Evolutionary conservation across 2,797 vertebrate species (phyloP), one percentile per base, ranked within the genome.

Genomic region (Hydrocynus forskahlii): DNA sequence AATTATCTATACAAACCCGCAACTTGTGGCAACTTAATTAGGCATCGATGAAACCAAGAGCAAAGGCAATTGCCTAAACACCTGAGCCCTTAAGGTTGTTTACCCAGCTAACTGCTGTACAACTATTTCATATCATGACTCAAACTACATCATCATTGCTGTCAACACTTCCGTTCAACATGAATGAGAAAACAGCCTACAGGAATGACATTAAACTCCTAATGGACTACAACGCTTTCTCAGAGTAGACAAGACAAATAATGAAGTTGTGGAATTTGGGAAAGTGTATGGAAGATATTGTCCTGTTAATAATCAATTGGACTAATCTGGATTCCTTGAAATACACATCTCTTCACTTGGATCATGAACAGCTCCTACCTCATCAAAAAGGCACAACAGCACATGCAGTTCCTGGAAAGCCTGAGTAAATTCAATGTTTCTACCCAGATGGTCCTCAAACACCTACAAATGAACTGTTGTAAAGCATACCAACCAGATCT

Each of bases 111-210:
- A 2, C 9, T 52, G 16, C 2, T 76, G 17, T 57, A 38, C 57
- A 75, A 25, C 9, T 16, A n/a, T 62, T 64, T 29, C 50, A 72
- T 10, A 57, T 21, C 9, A 25, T 72, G 75, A 82, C 50, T 82
- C 67, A 71, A 23, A 54, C 40, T 14, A 16, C 21, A 29, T 81
- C 81, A 82, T 73, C 23, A 59, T 59, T 50, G 12, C 5, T 25
- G 40, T 50, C n/a, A 23, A 82, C 7, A 43, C 45, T 69, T 43
- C 25, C 55, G 8, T 12, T 64, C n/a, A n/a, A 10, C 64, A 76
- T 7, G 23, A 81, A 40, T 21, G 60, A 40, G 8, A 14, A 76
- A 72, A 66, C 48, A 67, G 57, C 75, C 38, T n/a, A 21, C 17
- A 69, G n/a, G 23, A 50, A 68, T 60, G 38, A 25, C 6, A 4